Conservation (phyloP, 2,113 vertebrate species). For the Megaleporinus macrocephalus region DNA sequence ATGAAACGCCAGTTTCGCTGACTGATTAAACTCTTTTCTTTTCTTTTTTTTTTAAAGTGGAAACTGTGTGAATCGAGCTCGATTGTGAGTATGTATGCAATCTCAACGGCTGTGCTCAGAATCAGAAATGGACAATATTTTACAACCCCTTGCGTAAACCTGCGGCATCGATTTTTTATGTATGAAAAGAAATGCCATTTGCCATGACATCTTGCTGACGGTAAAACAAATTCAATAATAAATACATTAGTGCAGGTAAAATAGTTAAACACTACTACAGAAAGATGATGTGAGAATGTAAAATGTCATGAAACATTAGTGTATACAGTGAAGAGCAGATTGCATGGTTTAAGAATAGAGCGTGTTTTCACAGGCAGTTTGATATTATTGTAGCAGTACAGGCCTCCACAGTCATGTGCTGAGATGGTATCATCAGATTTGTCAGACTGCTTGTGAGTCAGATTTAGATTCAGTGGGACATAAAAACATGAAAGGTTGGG, state of each 20-base stretch:
- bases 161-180: not conserved
- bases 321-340: too few relatives aligned
- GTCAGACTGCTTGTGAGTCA: too few relatives aligned
- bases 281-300: too few relatives aligned
- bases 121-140: conserved; percentile 1
- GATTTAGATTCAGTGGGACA: too few relatives aligned
- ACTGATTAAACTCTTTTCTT: conserved; percentile 42
- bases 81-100: conserved; percentile 22
- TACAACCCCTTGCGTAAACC: not conserved
- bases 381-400: too few relatives aligned
- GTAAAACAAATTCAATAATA: not conserved
- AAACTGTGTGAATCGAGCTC: conserved; percentile 27
- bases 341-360: too few relatives aligned
- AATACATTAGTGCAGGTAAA: not conserved
- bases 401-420: too few relatives aligned
- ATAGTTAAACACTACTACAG: not conserved
- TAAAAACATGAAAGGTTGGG: too few relatives aligned
- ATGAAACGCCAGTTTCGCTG: conserved; percentile 66
- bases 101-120: conserved; percentile 10
- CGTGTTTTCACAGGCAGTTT: too few relatives aligned
- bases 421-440: too few relatives aligned
- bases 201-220: not conserved
- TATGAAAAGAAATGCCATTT: not conserved
- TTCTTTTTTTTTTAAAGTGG: conserved; percentile 34
- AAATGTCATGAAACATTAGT: too few relatives aligned